Evolutionary conservation across 2,888 invertebrate genomes (phyloP).

Genomic region (Nemurella pictetii): DNA sequence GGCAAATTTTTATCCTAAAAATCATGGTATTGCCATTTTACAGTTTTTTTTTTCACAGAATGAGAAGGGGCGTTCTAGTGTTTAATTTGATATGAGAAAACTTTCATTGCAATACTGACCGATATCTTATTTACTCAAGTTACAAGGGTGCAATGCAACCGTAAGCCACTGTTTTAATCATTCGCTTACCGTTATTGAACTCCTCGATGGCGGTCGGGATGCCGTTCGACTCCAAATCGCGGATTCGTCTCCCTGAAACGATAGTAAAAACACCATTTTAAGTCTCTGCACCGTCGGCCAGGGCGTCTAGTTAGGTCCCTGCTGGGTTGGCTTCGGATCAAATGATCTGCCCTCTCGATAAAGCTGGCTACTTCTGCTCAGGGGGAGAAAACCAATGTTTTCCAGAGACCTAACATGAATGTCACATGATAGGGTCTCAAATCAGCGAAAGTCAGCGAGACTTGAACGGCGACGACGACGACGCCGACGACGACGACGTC

Average conservation of each 20-base stretch:
- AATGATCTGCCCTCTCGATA: constrained; percentile 30
- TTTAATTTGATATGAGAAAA: neutral
- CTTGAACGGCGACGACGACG: neutral
- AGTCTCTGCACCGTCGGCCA: neutral
- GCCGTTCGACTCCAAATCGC: constrained; percentile 38
- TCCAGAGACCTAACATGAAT: constrained; percentile 31
- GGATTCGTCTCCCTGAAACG: constrained; percentile 37
- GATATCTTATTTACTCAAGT: neutral
- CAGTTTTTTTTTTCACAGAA: neutral
- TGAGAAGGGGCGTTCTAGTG: neutral
- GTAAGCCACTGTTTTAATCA: neutral
- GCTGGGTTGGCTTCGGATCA: constrained; percentile 28
- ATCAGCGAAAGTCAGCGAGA: constrained; percentile 2
- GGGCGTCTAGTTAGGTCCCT: constrained; percentile 20
- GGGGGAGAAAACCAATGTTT: constrained; percentile 33
- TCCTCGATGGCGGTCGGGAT: constrained; percentile 37
- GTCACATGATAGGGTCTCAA: constrained; percentile 26
- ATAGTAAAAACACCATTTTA: constrained; percentile 26
- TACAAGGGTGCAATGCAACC: neutral
- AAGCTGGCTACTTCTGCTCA: neutral
- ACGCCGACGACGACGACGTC: neutral
- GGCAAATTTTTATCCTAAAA: neutral
- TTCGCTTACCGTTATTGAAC: constrained; percentile 37
- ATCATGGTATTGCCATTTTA: too few relatives aligned
- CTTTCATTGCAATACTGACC: neutral